phyloP scores from a whole-genome alignment of 2,113 vertebrate genomes.

The Antennarius striatus region DNA sequence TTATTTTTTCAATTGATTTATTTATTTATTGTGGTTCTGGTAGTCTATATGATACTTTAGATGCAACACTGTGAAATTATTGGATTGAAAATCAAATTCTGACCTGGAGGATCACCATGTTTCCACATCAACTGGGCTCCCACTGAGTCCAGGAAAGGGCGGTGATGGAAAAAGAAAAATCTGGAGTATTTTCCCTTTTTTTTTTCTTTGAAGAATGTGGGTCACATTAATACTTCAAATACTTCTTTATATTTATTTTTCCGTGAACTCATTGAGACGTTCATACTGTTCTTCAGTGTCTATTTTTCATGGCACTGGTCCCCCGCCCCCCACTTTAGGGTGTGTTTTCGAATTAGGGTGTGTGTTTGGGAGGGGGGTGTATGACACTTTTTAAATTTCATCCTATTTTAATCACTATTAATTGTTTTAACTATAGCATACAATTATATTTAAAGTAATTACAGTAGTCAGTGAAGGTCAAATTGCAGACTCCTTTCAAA shows the following conservation, averaged over 20 bases:
- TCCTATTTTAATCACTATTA: conserved; percentile 2
- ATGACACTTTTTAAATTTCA: neutral
- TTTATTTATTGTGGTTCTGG: neutral
- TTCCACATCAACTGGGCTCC: conserved; percentile 76
- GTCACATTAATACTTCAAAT: conserved; percentile 47
- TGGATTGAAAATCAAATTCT: conserved; percentile 54
- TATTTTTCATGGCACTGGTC: too few relatives aligned
- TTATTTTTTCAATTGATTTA: neutral
- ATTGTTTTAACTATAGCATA: conserved; percentile 13
- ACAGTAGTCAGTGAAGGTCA: neutral
- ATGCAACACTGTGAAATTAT: conserved; percentile 30
- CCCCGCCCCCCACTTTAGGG: too few relatives aligned
- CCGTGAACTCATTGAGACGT: conserved; percentile 8
- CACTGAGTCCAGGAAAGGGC: conserved; percentile 66
- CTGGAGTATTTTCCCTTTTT: conserved; percentile 38
- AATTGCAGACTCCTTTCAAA: conserved; percentile 18
- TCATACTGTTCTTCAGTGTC: neutral
- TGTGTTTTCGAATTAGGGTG: neutral
- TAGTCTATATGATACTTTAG: conserved; percentile 19
- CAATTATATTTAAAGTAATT: conserved; percentile 11
- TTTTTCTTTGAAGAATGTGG: conserved; percentile 59
- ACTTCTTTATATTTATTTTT: conserved; percentile 38
- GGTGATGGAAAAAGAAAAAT: conserved; percentile 68
- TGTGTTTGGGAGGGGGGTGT: too few relatives aligned
- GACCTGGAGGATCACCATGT: conserved; percentile 66